Percentiles rank a stretch among this genome's conserved stretches.
Conservation (phyloP, 1,140 invertebrate species). For the Scylla paramamosain region DNA sequence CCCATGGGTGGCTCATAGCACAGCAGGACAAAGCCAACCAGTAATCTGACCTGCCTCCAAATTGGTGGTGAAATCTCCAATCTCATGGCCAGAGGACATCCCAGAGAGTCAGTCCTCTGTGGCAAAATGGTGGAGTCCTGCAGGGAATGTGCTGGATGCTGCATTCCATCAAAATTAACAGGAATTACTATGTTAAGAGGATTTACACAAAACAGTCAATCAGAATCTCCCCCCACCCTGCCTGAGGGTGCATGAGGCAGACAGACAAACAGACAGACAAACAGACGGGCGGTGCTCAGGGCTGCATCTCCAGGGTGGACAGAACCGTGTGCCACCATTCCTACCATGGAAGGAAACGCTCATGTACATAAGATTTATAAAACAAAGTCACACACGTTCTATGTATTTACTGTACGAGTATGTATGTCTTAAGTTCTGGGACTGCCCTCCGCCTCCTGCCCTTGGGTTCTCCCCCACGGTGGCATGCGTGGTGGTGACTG, state of each 20-base stretch:
- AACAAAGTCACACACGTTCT: background rate
- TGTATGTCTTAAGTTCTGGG: background rate
- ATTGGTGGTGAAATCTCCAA: background rate
- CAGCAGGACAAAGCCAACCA: background rate
- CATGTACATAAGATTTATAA: slow-evolving; percentile 16
- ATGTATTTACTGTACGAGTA: background rate
- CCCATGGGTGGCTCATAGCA: background rate
- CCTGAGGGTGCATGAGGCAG: background rate
- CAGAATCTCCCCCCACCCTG: background rate
- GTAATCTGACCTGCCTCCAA: background rate
- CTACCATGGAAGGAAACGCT: background rate
- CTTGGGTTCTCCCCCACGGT: background rate
- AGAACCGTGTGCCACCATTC: background rate
- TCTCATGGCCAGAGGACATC: background rate
- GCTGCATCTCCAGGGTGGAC: background rate
- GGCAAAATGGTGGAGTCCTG: background rate
- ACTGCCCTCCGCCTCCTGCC: background rate
- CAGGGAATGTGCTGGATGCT: background rate
- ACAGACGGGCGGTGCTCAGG: background rate
- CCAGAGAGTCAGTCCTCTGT: background rate
- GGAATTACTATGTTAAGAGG: no score
- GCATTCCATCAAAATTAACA: no score
- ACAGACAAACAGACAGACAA: background rate
- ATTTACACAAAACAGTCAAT: background rate
- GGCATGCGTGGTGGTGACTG: background rate